Evolutionary conservation across 1,140 invertebrate species (phyloP).

Genomic region (Magallana angulata): DNA sequence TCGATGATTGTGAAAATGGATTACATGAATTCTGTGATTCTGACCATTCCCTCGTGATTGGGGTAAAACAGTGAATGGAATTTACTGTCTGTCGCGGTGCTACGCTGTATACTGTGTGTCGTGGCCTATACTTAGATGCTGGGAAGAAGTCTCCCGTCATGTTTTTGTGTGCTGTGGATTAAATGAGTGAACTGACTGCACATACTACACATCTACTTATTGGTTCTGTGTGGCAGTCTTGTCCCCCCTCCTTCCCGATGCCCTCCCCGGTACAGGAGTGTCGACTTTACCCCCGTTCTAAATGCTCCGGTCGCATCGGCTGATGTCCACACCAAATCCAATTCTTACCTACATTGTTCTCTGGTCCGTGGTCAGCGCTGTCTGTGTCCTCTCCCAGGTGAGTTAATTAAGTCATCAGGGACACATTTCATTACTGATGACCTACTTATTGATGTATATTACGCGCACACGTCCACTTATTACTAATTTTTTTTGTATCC

Average conservation of each 20-base stretch:
- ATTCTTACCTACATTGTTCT: constrained; percentile 4
- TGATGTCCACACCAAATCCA: constrained; percentile 4
- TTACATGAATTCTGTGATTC: constrained; percentile 9
- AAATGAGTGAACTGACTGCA: constrained; percentile 11
- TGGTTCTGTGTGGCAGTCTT: not conserved
- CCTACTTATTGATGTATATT: not conserved
- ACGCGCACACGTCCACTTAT: not conserved
- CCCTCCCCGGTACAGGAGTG: not conserved
- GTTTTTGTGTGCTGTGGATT: not conserved
- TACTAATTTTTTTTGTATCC: no score
- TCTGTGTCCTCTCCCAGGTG: constrained; percentile 18
- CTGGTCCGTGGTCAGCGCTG: constrained; percentile 23
- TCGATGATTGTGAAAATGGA: constrained; percentile 28
- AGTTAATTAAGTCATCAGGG: constrained; percentile 20
- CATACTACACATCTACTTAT: not conserved
- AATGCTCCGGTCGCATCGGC: constrained; percentile 9
- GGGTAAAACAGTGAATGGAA: not conserved
- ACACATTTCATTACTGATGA: not conserved
- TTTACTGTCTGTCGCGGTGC: not conserved
- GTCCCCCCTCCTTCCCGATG: constrained; percentile 12
- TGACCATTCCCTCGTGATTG: not conserved
- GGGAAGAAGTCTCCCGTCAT: not conserved
- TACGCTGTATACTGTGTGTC: not conserved
- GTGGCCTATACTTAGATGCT: not conserved
- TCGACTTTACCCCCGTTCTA: constrained; percentile 7